Evolutionary conservation across 2,888 invertebrate genomes (phyloP).

Genomic region (Octodonta nipae): DNA sequence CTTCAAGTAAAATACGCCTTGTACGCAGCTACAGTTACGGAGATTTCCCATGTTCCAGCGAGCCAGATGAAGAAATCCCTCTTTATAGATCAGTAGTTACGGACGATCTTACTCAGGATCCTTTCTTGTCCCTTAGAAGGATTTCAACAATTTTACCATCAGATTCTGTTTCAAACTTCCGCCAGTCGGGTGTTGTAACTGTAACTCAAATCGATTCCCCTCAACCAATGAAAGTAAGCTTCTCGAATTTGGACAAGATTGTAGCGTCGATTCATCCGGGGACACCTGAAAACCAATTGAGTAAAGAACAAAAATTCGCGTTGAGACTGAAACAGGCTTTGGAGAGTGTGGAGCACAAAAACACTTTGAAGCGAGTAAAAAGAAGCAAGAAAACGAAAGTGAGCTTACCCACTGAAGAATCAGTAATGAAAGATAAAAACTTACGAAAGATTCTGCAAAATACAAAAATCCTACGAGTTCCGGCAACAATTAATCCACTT

Average conservation of each 20-base stretch:
- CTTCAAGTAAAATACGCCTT: constrained; percentile 1
- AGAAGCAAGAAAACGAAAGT: constrained; percentile 19
- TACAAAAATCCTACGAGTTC: no score
- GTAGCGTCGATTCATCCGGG: constrained; percentile 20
- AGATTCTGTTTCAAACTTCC: constrained; percentile 18
- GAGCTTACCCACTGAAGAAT: constrained; percentile 23
- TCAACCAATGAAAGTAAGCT: no score
- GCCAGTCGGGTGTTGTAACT: constrained; percentile 2
- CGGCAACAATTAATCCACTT: no score
- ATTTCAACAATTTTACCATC: constrained; percentile 14
- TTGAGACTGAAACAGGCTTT: constrained; percentile 22
- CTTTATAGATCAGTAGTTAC: constrained; percentile 15
- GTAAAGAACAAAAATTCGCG: constrained; percentile 25
- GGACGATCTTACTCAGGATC: constrained; percentile 13
- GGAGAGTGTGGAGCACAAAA: constrained; percentile 22
- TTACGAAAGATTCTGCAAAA: not conserved
- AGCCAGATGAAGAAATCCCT: constrained; percentile 4
- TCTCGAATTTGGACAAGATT: constrained; percentile 22
- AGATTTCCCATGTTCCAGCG: constrained; percentile 15
- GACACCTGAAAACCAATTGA: constrained; percentile 18
- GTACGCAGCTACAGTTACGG: constrained; percentile 20
- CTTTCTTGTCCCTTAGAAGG: constrained; percentile 8
- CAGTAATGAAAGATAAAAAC: constrained; percentile 21
- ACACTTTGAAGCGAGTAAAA: constrained; percentile 18
- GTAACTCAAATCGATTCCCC: constrained; percentile 1